Percentiles rank a stretch among this genome's conserved stretches.
phyloP scores from a whole-genome alignment of 1,140 invertebrate genomes.

The Hestina assimilis region DNA sequence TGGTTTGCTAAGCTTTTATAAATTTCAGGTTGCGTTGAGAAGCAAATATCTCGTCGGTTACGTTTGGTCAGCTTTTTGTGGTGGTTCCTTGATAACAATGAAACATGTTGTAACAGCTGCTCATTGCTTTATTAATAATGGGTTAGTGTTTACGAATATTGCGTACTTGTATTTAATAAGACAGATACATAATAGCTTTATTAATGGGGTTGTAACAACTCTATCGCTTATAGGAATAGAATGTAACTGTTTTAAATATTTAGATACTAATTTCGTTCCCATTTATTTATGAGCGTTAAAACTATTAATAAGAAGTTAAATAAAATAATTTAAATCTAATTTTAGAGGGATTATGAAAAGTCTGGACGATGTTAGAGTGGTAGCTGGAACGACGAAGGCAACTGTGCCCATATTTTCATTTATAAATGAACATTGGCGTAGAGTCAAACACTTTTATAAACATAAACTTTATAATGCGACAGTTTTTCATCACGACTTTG shows the following conservation, averaged over 20 bases:
- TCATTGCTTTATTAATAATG: slow-evolving; percentile 32
- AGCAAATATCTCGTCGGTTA: slow-evolving; percentile 11
- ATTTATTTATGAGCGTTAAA: no score
- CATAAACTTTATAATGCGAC: slow-evolving; percentile 24
- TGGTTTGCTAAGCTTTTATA: neutral
- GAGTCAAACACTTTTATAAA: slow-evolving; percentile 27
- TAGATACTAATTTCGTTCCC: no score
- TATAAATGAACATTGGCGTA: slow-evolving; percentile 24
- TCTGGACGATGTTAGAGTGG: slow-evolving; percentile 15
- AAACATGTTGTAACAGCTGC: slow-evolving; percentile 35
- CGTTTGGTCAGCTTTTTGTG: slow-evolving; percentile 35
- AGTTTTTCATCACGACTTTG: slow-evolving; percentile 30
- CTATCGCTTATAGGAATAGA: no score
- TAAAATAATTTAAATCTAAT: neutral
- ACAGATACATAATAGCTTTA: no score
- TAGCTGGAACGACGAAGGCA: slow-evolving; percentile 29
- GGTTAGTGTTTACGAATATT: no score
- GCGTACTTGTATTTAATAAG: no score
- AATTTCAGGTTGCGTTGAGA: slow-evolving; percentile 32
- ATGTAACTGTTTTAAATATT: no score
- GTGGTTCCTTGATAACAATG: slow-evolving; percentile 33
- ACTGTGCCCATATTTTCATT: slow-evolving; percentile 3
- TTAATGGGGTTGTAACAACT: no score
- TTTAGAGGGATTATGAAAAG: slow-evolving; percentile 8
- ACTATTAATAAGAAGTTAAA: no score